Base-by-base conservation (phyloP, 2,888 invertebrate species). In the Camptogramma bilineatum region DNA sequence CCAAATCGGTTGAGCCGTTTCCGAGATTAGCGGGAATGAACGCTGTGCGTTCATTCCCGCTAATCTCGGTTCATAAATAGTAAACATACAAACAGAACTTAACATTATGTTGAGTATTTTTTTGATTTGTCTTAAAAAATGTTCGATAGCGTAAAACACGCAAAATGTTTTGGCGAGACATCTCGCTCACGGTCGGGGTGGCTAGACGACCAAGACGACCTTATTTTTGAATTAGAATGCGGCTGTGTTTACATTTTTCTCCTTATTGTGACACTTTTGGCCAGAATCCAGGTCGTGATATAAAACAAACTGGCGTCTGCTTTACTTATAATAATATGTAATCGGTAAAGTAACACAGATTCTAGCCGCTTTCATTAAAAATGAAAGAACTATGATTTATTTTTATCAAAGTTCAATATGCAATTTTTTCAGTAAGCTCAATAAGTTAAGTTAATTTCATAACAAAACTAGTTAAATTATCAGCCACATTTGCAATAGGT, bases 241-340 rank as follows among this genome's bases (percentile, higher is more conserved):
- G 88, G 81, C 85, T 87, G 85, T 90, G 89, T 91, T 91, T 90
- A 91, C 88, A 89, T 89, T 87, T 88, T 87, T 87, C 87, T 83
- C 85, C 83, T 84, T 87, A 88, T 90, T 89, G 87, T 88, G 87
- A 85, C 85, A 90, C 84, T 86, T 84, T 85, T 90, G 91, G 89
- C 90, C 75, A 72, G 70, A 78, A 80, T 87, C 90, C 89, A 90
- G 84, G 82, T 83, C 81, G 84, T 79, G 80, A 81, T 85, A 83
- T 83, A 85, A 81, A 84, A 84, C 82, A 83, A 74, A 83, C 82
- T 80, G 74, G 72, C 76, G 75, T 82, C 53, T 57, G 80, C 77
- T 76, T 80, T 80, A 62, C 62, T 77, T 64, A 52, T 68, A 68
- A 63, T 65, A 66, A 66, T 67, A 63, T 68, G 63, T 67, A 67